Conservation (phyloP, 1,140 invertebrate genomes). For the Formica selysi region DNA sequence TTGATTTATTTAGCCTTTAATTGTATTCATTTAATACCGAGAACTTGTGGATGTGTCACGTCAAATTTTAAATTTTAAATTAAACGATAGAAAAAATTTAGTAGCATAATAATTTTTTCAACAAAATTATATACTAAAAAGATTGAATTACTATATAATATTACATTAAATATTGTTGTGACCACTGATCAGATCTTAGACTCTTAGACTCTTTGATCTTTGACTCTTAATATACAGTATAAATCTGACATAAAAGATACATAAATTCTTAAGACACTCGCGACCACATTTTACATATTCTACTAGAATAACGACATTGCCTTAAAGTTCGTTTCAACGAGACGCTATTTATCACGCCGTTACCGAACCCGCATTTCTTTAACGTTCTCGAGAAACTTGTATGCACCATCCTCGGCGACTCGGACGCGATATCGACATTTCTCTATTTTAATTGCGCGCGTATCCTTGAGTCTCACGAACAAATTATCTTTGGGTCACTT, state of each 20-base stretch:
- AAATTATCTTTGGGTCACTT: background rate
- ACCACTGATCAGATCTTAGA: background rate
- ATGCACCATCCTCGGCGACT: background rate
- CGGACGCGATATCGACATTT: background rate
- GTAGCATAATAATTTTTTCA: background rate
- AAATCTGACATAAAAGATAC: background rate
- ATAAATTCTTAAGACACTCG: background rate
- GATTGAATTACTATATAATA: background rate
- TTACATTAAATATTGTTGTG: background rate
- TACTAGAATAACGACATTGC: slow-evolving; percentile 5
- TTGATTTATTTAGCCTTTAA: background rate
- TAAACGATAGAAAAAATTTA: background rate
- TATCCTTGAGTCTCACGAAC: slow-evolving; percentile 49
- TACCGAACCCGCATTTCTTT: background rate
- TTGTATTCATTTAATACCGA: background rate
- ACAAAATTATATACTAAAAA: background rate
- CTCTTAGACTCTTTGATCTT: background rate
- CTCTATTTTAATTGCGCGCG: slow-evolving; percentile 1
- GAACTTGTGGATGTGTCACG: background rate
- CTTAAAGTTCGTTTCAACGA: background rate
- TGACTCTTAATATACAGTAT: too few species aligned
- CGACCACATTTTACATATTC: background rate
- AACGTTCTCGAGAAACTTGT: background rate
- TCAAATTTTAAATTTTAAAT: background rate
- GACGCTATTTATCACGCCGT: slow-evolving; percentile 1